These are phyloP conservation scores for Heliconius melpomene DNA, from an alignment of 1,140 invertebrate genomes.

Conservation along the genomic window DNA sequence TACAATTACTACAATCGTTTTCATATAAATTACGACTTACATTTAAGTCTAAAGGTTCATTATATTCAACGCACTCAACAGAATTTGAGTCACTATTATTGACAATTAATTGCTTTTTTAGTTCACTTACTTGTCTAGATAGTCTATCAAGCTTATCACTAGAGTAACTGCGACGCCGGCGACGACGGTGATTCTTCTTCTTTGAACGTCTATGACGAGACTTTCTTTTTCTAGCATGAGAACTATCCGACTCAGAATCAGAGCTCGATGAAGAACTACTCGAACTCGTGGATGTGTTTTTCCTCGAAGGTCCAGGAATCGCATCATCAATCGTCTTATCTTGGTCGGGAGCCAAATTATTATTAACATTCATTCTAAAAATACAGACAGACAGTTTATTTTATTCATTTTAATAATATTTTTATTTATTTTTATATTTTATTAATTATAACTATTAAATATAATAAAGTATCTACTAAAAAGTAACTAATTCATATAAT, in stretches of 20 bases:
- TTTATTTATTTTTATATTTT: neutral
- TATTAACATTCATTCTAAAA: conserved; percentile 3
- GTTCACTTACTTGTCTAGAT: too few species aligned
- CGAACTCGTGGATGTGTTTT: neutral
- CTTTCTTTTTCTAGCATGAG: conserved; percentile 9
- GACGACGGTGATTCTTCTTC: neutral
- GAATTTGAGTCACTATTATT: neutral
- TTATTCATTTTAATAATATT: neutral
- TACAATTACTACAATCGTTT: conserved; percentile 1
- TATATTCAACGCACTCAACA: neutral
- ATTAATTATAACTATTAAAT: neutral
- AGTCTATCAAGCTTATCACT: too few species aligned
- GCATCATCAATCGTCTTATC: neutral
- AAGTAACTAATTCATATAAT: too few species aligned
- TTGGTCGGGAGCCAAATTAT: neutral
- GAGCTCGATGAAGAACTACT: neutral
- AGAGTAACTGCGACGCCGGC: conserved; percentile 4
- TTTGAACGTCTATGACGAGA: conserved; percentile 7
- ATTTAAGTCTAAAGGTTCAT: conserved; percentile 15
- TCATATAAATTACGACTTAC: conserved; percentile 13
- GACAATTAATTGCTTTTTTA: neutral
- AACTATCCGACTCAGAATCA: conserved; percentile 17
- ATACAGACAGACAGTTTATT: neutral
- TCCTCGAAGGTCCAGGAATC: neutral
- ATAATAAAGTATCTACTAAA: too few species aligned